Evolutionary conservation across 2,888 invertebrate species (phyloP), one percentile per base, ranked within the genome.

Genomic region (Acrobasis repandana): DNA sequence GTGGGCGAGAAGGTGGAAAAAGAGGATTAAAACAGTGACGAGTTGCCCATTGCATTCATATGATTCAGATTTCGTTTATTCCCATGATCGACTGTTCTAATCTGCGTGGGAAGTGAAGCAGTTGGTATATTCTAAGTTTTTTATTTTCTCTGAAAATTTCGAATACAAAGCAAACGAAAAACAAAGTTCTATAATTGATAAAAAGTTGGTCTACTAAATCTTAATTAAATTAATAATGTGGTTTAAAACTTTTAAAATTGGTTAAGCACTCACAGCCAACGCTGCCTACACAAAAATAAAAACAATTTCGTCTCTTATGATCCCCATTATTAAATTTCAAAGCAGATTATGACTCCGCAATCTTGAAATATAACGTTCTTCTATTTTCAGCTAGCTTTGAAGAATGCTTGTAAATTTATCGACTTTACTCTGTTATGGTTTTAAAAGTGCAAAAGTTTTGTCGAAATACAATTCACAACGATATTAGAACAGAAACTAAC

Each of bases 321-420:
- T 77, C 74, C 73, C 78, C 75, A 83, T 83, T 85, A 86, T 85
- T 82, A 85, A 85, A 88, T 84, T 85, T 87, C 79, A 76, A 76
- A 83, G 72, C 77, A 80, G 80, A 85, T 87, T 86, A 85, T 77
- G 79, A 81, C 83, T 79, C 76, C 79, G 76, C 82, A 83, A 84
- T 85, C 79, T 81, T 85, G 79, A 83, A 83, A 80, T 84, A 85
- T 81, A 82, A 83, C 77, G 73, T 72, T 70, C 75, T 76, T 77
- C 79, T 76, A 70, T 74, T 75, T 75, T 72, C 65, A 69, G 80
- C 74, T 71, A 71, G 78, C 74, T 80, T 83, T 77, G 71, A 79
- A 75, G 77, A 78, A 76, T 74, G 77, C 74, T 81, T 79, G 76
- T 81, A 79, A 54, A 82, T 83, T 79, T 86, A 87, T 86, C 77